Evolutionary conservation across 1,140 invertebrate species (phyloP), one percentile per base, ranked within the genome.

Genomic region (Bilobella aurantiaca): DNA sequence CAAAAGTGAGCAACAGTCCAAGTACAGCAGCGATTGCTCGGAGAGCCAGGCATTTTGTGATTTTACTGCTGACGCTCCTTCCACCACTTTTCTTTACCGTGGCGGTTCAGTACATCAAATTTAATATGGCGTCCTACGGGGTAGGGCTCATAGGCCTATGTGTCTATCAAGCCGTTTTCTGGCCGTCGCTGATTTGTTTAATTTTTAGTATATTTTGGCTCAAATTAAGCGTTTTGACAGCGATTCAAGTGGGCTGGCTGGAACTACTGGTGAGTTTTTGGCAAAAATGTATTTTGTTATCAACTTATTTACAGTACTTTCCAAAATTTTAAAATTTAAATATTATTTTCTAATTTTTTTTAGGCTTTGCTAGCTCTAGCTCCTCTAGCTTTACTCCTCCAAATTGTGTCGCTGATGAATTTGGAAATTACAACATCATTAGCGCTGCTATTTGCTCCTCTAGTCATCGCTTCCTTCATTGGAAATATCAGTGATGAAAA

Each of bases 141-240:
- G 12, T 53, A 16, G 5, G 14, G 23, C 14, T 53, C 21, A 14
- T 53, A 23, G 49, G 49, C 5, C 12, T 53, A 5, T 53, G 49
- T 53, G 23, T 53, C 23, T 53, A 18, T 23, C 49, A 53, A 53
- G 49, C 14, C 5, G 23, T 53, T 23, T 14, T 53, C 3, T 53
- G 49, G 49, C 49, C 49, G 21, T 12, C 49, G 5, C 49, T 53
- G 3, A 53, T 23, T 53, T 53, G 14, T 23, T 23, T 53, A 53
- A 53, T 53, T 53, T 53, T 53, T 23, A 53, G 25, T 23, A 53
- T 18, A 53, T 18, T 53, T 23, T 53, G 49, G 49, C 49, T 53
- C 49, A 53, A 53, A 12, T 23, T 53, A 23, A 5, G 25, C 12
- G 3, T 53, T 3, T 8, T 12, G 21, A 23, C 14, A 23, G 49